Percentiles rank a stretch among this genome's conserved stretches.
Conservation (phyloP, 2,888 invertebrate genomes). For the Lampropteryx suffumata region DNA sequence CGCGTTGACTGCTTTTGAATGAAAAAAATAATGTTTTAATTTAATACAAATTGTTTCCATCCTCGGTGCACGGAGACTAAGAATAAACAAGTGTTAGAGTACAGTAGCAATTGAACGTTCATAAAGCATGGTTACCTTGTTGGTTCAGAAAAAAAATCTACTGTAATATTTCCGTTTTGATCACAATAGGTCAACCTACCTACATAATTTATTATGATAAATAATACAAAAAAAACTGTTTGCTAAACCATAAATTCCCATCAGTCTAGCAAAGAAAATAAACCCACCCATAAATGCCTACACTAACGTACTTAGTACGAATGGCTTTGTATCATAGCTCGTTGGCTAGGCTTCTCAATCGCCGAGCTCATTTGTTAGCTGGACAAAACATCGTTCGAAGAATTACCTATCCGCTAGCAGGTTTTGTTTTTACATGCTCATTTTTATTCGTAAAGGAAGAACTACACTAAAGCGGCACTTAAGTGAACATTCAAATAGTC, state of each 20-base stretch:
- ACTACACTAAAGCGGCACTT: no score
- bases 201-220: no score
- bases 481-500: no score
- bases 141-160: no score
- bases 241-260: neutral
- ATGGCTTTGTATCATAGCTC: neutral
- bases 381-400: slow-evolving; percentile 51
- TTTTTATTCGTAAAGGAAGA: slow-evolving; percentile 39
- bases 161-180: no score
- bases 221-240: neutral
- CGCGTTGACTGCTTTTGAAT: slow-evolving; percentile 28
- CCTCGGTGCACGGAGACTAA: neutral
- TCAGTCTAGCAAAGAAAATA: slow-evolving; percentile 10
- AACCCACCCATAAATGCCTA: slow-evolving; percentile 11
- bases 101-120: neutral
- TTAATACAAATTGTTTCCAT: no score
- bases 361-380: slow-evolving; percentile 42
- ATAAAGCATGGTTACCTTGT: no score
- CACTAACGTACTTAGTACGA: slow-evolving; percentile 4
- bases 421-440: slow-evolving; percentile 50
- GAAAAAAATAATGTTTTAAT: neutral
- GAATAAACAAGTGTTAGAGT: neutral
- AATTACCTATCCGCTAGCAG: slow-evolving; percentile 45
- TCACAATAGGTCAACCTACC: no score
- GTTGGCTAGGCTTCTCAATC: slow-evolving; percentile 18